Evolutionary conservation across 2,888 invertebrate genomes (phyloP).

Genomic region (Limnephilus lunatus): DNA sequence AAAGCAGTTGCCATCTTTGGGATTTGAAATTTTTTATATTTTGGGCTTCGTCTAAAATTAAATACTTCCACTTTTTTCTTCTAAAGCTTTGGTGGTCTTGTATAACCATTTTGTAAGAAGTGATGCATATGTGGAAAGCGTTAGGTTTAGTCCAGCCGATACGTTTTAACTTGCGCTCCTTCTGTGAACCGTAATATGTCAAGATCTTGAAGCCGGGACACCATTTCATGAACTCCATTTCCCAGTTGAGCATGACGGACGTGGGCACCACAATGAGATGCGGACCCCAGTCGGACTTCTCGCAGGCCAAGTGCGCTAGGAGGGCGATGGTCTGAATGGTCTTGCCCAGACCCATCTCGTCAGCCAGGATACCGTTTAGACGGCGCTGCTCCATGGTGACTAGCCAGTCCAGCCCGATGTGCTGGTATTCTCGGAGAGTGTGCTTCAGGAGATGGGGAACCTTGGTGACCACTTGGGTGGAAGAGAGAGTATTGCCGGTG

Average conservation of each 20-base stretch:
- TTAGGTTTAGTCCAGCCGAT: constrained; percentile 99
- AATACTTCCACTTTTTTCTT: constrained; percentile 98
- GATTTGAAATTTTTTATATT: constrained; percentile 99
- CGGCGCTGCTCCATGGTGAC: constrained; percentile 97
- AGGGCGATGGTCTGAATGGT: constrained; percentile 98
- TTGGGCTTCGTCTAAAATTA: constrained; percentile 98
- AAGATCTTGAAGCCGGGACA: constrained; percentile 99
- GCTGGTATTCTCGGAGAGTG: constrained; percentile 95
- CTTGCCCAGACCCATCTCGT: constrained; percentile 98
- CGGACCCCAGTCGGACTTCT: constrained; percentile 97
- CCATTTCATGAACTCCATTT: constrained; percentile 99
- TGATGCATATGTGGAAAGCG: constrained; percentile 98
- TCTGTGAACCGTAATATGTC: constrained; percentile 97
- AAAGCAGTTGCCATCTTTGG: constrained; percentile 97
- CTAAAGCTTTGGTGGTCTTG: constrained; percentile 99
- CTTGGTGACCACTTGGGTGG: constrained; percentile 94
- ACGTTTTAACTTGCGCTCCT: constrained; percentile 94
- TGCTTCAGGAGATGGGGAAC: constrained; percentile 96
- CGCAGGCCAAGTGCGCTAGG: constrained; percentile 95
- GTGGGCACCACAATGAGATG: constrained; percentile 99
- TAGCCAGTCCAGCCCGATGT: constrained; percentile 98
- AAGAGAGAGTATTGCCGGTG: constrained; percentile 97
- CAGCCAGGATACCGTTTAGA: constrained; percentile 96
- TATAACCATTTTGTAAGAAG: constrained; percentile 97
- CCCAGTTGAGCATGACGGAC: constrained; percentile 99